phyloP scores from a whole-genome alignment of 2,113 vertebrate species.

The Calypte anna region DNA sequence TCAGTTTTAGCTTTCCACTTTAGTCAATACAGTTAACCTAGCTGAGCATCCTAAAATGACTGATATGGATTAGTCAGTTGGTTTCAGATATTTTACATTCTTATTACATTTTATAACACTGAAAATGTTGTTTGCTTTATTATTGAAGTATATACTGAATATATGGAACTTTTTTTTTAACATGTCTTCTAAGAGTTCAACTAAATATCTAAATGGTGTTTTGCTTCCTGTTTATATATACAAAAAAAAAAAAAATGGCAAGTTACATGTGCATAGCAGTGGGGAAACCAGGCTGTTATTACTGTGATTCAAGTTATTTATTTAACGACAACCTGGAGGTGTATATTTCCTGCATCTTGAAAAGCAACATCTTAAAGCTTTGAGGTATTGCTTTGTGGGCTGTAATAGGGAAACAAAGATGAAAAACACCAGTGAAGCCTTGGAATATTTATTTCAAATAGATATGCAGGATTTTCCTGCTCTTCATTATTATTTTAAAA shows the following conservation, averaged over 20 bases:
- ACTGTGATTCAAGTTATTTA: neutral
- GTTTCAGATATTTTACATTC: neutral
- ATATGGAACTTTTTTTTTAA: neutral
- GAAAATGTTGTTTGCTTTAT: neutral
- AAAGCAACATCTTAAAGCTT: neutral
- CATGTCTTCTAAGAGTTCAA: neutral
- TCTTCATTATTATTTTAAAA: neutral
- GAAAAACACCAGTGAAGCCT: neutral
- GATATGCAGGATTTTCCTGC: neutral
- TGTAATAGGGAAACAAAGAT: neutral
- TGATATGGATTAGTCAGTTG: neutral
- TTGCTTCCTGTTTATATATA: neutral
- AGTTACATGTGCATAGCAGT: neutral
- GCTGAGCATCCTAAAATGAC: neutral
- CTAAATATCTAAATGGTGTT: neutral
- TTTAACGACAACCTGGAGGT: neutral
- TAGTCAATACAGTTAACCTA: neutral
- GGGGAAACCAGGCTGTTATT: neutral
- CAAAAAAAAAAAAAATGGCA: neutral
- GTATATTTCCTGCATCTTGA: constrained; percentile 3
- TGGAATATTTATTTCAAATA: neutral
- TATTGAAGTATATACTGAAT: neutral
- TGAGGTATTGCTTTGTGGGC: neutral
- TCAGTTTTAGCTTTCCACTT: neutral
- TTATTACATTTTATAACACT: neutral